Evolutionary conservation across 2,888 invertebrate species (phyloP), one percentile per base, ranked within the genome.

Genomic region (Polyommatus iphigenia): DNA sequence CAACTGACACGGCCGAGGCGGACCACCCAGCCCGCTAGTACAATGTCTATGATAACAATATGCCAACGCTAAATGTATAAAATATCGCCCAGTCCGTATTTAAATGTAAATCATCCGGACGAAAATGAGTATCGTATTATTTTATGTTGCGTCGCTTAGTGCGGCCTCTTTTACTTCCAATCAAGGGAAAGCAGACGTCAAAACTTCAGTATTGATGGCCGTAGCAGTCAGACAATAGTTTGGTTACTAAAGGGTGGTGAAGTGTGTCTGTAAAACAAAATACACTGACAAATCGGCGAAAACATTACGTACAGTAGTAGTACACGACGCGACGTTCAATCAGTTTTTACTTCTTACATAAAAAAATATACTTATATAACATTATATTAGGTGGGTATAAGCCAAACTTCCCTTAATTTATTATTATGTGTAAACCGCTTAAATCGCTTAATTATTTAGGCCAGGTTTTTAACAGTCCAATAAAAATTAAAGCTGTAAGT

Each of bases 401-500:
- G 46, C 0, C 46, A 46, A 46, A 10, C 13, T 46, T 13, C 46
- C 46, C 3, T 10, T 46, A 10, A 46, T 46, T 41, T 46, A 46
- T 46, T 54, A 15, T 18, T 18, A 18, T 54, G 15, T 54, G 15
- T 18, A 18, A 59, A 8, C 13, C 29, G 15, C 29, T 13, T 29
- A 67, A 67, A 67, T 67, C 67, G 24, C 24, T 67, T 13, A 10
- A 62, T 62, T 24, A 67, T 67, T 29, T 18, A 5, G 62, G 29
- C 29, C 62, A 29, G 24, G 62, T 13, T 67, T 24, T 67, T 67
- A 32, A 67, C 67, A 15, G 29, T 32, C 67, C 29, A 67, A 67
- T 67, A 67, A 67, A 67, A 67, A 67, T 67, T 67, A 67, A 67
- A 32, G 29, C 67, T 67, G 24, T 90, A 83, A 84, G 85, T 88